Base-by-base conservation (phyloP, 2,888 invertebrate genomes). In the Leptopterna dolabrata region DNA sequence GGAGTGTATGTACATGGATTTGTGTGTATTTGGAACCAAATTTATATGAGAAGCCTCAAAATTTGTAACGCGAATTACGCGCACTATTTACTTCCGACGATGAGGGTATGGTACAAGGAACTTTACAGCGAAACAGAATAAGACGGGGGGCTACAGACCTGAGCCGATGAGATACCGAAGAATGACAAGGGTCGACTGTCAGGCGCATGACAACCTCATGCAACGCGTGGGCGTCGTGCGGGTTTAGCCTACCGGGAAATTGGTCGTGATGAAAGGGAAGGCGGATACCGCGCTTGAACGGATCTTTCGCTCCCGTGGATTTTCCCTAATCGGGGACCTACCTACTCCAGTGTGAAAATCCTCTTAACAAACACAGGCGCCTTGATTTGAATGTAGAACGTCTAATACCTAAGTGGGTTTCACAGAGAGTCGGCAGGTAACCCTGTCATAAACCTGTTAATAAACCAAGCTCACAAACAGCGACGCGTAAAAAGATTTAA, bases 161-260 rank as follows among this genome's bases (percentile, higher is more conserved):
- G 73, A 73, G 36, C 36, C 36, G 36, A 73, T 1, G 73, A 4
- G 24, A 63, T 24, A 24, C 63, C 4, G 19, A 24, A 7, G 63
- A 1, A 29, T 36, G 73, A 30, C 73, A 7, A 36, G 13, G 63
- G 63, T 30, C 16, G 78, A 78, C 45, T 78, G 43, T 71, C 78
- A 78, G 78, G 78, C 4, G 45, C 19, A 78, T 19, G 78, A 78
- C 19, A 27, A 14, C 78, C 78, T 24, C 2, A 41, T 0, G 41
- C 45, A 19, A 4, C 3, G 19, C 78, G 27, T 16, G 45, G 36
- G 41, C 19, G 36, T 76, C 76, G 76, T 76, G 78, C 41, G 45
- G 78, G 78, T 78, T 78, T 45, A 78, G 78, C 45, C 41, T 45
- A 78, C 78, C 78, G 73, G n/a, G 16, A 73, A 30, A 73, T 30